These are phyloP conservation scores for Elachura formosa DNA, from an alignment of 2,113 vertebrate species.

Conservation along the genomic window DNA sequence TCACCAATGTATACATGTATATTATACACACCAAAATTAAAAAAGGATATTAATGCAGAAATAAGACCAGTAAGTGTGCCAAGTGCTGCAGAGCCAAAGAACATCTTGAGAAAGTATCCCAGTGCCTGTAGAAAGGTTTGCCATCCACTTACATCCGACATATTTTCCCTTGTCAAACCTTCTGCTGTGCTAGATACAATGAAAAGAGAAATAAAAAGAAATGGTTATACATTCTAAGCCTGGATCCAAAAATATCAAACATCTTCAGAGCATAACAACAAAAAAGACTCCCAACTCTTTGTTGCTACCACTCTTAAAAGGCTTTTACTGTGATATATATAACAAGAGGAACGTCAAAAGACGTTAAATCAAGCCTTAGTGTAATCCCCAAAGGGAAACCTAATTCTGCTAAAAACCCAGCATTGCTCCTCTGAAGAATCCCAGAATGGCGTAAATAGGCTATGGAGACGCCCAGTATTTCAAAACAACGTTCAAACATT, in stretches of 20 bases:
- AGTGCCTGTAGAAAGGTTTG: conserved; percentile 92
- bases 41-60: conserved; percentile 95
- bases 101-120: conserved; percentile 96
- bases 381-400: conserved; percentile 40
- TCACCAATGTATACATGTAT: not conserved
- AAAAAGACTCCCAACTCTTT: conserved; percentile 19
- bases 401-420: conserved; percentile 1
- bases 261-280: conserved; percentile 1
- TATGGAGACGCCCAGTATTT: not conserved
- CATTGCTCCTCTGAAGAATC: not conserved
- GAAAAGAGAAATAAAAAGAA: conserved; percentile 9
- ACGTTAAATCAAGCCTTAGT: conserved; percentile 29
- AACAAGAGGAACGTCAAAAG: conserved; percentile 51
- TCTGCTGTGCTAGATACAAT: conserved; percentile 88
- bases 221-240: conserved; percentile 18
- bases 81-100: conserved; percentile 95
- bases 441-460: conserved; percentile 17
- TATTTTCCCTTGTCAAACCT: conserved; percentile 88
- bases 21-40: not conserved
- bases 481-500: not conserved
- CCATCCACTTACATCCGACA: conserved; percentile 87
- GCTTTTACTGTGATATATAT: conserved; percentile 42
- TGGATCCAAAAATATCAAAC: not conserved
- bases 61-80: conserved; percentile 97
- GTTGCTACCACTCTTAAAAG: conserved; percentile 48